These are phyloP conservation scores for Buathra laborator DNA, from an alignment of 2,888 invertebrate genomes.

Conservation along the genomic window DNA sequence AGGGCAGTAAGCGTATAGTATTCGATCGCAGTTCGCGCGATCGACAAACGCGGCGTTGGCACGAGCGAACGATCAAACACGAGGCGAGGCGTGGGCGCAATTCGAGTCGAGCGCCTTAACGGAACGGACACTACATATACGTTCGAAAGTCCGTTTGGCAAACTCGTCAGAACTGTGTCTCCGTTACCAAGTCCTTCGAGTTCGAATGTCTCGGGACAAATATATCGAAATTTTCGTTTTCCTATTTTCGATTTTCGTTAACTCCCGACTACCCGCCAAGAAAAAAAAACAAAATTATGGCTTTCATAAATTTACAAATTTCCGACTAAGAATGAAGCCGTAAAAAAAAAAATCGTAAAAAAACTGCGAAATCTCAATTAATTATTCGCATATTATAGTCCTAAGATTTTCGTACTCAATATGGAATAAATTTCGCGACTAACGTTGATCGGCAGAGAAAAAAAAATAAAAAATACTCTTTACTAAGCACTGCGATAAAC, in stretches of 20 bases:
- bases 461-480: too few relatives aligned
- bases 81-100: constrained; percentile 66
- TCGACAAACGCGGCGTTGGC: constrained; percentile 32
- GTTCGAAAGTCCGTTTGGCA: constrained; percentile 58
- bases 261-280: too few relatives aligned
- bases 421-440: too few relatives aligned
- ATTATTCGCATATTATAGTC: background rate
- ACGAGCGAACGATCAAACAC: constrained; percentile 49
- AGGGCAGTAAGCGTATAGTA: constrained; percentile 13
- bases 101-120: constrained; percentile 32
- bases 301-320: too few relatives aligned
- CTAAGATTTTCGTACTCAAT: too few relatives aligned
- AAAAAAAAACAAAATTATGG: too few relatives aligned
- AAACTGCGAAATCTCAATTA: background rate
- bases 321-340: too few relatives aligned
- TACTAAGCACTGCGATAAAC: too few relatives aligned
- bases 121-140: constrained; percentile 45
- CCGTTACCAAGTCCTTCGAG: background rate
- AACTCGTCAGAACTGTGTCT: background rate
- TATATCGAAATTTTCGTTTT: background rate
- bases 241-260: too few relatives aligned
- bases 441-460: too few relatives aligned
- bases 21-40: constrained; percentile 22
- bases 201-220: background rate
- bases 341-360: too few relatives aligned